phyloP scores from a whole-genome alignment of 2,113 vertebrate species.

The Salvelinus alpinus region DNA sequence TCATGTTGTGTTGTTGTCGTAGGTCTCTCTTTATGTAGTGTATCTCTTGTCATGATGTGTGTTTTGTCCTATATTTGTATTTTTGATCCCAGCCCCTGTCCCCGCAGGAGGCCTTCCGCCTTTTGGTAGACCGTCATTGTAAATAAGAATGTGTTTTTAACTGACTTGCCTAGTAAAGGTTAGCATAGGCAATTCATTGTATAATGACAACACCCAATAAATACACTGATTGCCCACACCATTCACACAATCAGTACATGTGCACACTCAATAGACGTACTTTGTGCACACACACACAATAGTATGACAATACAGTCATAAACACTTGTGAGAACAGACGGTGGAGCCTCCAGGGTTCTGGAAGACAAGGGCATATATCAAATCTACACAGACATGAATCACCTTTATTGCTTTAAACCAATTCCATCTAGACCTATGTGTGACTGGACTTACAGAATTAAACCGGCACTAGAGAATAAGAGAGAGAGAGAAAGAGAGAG shows the following conservation, averaged over 20 bases:
- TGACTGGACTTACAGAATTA: background rate
- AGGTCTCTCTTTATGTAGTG: too few species aligned
- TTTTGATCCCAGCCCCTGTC: too few species aligned
- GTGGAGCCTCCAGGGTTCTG: slow-evolving; percentile 12
- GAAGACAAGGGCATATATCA: slow-evolving; percentile 30
- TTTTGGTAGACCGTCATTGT: too few species aligned
- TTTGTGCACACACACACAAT: background rate
- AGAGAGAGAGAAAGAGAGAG: background rate
- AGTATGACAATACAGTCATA: slow-evolving; percentile 10
- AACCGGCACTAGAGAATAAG: background rate
- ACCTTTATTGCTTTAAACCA: slow-evolving; percentile 32
- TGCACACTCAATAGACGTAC: background rate
- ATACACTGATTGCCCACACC: background rate
- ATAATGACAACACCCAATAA: background rate
- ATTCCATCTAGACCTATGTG: slow-evolving; percentile 3
- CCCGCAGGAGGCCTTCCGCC: too few species aligned
- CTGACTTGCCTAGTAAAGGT: too few species aligned
- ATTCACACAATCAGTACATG: slow-evolving; percentile 2
- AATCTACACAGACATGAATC: slow-evolving; percentile 35
- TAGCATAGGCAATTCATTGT: too few species aligned
- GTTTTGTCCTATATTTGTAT: too few species aligned
- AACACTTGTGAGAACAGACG: slow-evolving; percentile 14
- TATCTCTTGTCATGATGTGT: too few species aligned
- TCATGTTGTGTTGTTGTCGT: too few species aligned
- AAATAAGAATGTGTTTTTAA: too few species aligned